These are phyloP conservation scores for Urocolius indicus DNA, from an alignment of 2,113 vertebrate genomes.

Conservation along the genomic window DNA sequence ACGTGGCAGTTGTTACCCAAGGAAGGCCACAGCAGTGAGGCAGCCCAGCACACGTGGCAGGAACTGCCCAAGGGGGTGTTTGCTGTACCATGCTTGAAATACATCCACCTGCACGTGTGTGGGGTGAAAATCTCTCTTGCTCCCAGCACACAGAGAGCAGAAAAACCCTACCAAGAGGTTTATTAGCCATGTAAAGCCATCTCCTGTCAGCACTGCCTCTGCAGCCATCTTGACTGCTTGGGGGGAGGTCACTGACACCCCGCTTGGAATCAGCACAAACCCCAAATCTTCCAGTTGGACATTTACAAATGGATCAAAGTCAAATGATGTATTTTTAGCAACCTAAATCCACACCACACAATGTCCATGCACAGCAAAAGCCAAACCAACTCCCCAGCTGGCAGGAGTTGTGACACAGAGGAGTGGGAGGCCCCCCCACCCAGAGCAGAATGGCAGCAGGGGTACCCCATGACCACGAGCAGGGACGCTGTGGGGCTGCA, in stretches of 20 bases:
- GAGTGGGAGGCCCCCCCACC: not conserved
- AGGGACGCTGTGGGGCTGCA: no score
- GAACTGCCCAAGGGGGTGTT: not conserved
- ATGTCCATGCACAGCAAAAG: rapidly evolving
- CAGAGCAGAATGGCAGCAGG: rapidly evolving
- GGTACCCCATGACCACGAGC: not conserved
- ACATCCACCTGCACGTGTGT: not conserved
- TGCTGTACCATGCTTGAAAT: rapidly evolving
- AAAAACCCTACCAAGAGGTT: not conserved
- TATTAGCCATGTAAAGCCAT: not conserved
- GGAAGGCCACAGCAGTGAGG: not conserved
- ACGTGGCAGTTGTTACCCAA: not conserved
- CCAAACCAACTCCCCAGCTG: not conserved
- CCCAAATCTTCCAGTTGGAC: not conserved
- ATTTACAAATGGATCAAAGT: not conserved
- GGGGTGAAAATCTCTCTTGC: not conserved
- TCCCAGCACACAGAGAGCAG: not conserved
- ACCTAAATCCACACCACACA: not conserved
- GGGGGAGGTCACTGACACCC: not conserved
- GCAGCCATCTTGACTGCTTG: rapidly evolving
- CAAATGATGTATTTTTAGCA: not conserved
- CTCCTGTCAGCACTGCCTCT: not conserved
- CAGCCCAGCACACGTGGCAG: not conserved
- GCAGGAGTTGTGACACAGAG: rapidly evolving
- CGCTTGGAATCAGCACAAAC: rapidly evolving